A percentile compares a stretch with the other conserved stretches of the same genome.
phyloP scores from a whole-genome alignment of 2,888 invertebrate genomes.

The Brenthis ino region DNA sequence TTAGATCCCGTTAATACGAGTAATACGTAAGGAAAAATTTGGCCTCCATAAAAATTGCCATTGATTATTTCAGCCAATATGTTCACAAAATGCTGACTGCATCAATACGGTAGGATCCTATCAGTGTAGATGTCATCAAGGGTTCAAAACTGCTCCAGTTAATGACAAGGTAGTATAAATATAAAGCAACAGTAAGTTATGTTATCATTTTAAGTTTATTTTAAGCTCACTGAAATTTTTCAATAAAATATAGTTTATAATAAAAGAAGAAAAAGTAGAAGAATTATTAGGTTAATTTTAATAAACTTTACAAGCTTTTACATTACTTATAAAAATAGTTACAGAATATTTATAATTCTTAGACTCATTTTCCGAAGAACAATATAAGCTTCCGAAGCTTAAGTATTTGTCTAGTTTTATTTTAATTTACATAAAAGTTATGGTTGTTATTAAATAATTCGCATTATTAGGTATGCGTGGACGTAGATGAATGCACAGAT shows the following conservation, averaged over 20 bases:
- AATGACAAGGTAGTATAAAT: conserved; percentile 67
- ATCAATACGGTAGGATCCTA: conserved; percentile 76
- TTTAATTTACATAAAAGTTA: not conserved
- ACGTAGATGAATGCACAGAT: conserved; percentile 86
- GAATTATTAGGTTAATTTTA: too few species aligned
- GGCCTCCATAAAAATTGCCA: not conserved
- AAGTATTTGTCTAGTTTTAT: too few species aligned
- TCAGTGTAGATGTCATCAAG: conserved; percentile 69
- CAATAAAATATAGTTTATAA: too few species aligned
- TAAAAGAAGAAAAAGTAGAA: too few species aligned
- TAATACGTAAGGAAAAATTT: not conserved
- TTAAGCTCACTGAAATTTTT: not conserved
- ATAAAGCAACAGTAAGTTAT: not conserved
- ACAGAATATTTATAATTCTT: too few species aligned
- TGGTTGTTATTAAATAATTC: not conserved
- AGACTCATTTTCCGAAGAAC: too few species aligned
- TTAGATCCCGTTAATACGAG: too few species aligned
- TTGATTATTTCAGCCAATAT: conserved; percentile 56
- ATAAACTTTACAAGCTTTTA: too few species aligned
- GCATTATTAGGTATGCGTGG: conserved; percentile 74
- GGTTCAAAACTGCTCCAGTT: conserved; percentile 68
- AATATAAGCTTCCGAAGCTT: too few species aligned
- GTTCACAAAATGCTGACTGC: conserved; percentile 73
- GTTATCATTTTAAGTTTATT: not conserved
- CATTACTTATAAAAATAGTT: too few species aligned